Evolutionary conservation across 1,140 invertebrate genomes (phyloP), one percentile per base, ranked within the genome.

Genomic region (Sarcophaga bullata): DNA sequence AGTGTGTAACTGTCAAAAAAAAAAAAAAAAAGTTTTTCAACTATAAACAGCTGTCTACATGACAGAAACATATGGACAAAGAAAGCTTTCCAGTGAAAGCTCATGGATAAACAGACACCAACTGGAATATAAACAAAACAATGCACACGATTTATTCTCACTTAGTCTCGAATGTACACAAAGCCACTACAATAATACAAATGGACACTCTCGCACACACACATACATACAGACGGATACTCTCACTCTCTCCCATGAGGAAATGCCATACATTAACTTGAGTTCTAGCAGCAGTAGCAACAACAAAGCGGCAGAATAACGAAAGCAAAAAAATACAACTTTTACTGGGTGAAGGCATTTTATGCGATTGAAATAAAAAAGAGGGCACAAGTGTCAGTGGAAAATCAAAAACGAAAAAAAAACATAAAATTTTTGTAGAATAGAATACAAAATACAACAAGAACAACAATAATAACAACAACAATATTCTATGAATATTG

Each of bases 321-420:
- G n/a, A 58, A 58, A 58, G 6, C 15, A 17, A 68, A 68, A 68
- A 5, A 19, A 68, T n/a, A 68, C 62, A 68, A 68, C 62, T 68
- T 68, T 68, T 68, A 68, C 62, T 68, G 19, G 62, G 62, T 68
- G 62, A 68, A 68, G 62, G 62, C 62, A 68, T 68, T 68, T 68
- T 25, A 68, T n/a, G 19, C 62, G 10, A 68, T n/a, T 68, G 62
- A 68, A 68, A n/a, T n/a, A 68, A 68, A 68, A 37, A 37, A 37
- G 25, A 68, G 62, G 62, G 62, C 62, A 68, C 62, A 68, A 68
- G 62, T 68, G 62, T 68, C 62, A 68, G 62, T 68, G 62, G 62
- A 68, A 68, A 68, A 68, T 58, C 3, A 58, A 68, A 19, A 68
- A 68, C 62, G 19, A 68, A 4, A 25, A 68, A 5, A 68, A 68